phyloP scores from a whole-genome alignment of 1,140 invertebrate species.

The Polypedilum pembai region DNA sequence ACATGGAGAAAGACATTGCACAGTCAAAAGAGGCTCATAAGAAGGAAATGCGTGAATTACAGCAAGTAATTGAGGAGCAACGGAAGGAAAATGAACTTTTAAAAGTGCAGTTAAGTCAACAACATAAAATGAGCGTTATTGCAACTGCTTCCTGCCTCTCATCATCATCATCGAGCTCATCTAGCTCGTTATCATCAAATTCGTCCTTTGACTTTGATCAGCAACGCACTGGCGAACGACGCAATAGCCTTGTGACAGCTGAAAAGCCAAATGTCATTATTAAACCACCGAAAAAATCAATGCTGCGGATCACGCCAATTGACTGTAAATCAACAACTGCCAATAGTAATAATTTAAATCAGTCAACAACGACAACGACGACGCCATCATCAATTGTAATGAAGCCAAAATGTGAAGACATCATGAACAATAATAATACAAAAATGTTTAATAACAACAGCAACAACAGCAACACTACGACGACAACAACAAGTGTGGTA shows the following conservation, averaged over 20 bases:
- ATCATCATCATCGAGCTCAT: neutral
- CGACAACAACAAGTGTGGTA: neutral
- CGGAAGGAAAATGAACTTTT: neutral
- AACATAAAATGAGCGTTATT: neutral
- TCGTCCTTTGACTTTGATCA: conserved; percentile 11
- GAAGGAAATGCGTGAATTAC: neutral
- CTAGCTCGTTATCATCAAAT: conserved; percentile 7
- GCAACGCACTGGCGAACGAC: neutral
- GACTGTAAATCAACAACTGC: conserved; percentile 21
- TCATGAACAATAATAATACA: conserved; percentile 23
- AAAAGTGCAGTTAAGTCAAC: neutral
- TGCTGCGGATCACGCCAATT: neutral
- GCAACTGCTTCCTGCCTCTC: neutral
- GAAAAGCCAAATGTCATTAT: conserved; percentile 18
- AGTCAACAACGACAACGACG: neutral
- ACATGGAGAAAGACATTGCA: conserved; percentile 5
- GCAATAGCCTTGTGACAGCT: neutral
- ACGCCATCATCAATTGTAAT: conserved; percentile 12
- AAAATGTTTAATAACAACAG: conserved; percentile 13
- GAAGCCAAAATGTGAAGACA: conserved; percentile 21
- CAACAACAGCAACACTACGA: neutral
- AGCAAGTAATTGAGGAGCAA: neutral
- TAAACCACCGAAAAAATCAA: conserved; percentile 21
- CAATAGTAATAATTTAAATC: conserved; percentile 1
- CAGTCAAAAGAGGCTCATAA: neutral